Evolutionary conservation across 2,888 invertebrate genomes (phyloP), one percentile per base, ranked within the genome.

Genomic region (Ptilodon capucinus): DNA sequence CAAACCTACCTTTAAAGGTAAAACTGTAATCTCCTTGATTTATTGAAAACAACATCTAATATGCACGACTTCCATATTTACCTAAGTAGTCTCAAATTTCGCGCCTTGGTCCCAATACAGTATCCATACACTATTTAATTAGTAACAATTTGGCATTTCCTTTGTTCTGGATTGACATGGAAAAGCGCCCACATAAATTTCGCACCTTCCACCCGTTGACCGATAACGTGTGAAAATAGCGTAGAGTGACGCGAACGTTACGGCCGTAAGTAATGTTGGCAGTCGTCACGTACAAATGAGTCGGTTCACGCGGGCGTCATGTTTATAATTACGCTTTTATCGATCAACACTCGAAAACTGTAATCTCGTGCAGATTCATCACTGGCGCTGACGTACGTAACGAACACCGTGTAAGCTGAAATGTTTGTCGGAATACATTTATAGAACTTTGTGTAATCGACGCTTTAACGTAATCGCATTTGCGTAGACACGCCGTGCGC

Each of bases 361-460:
- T 80, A 81, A 80, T 81, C 78, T 79, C 64, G 63, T 58, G 48
- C 67, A 76, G 71, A 84, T 81, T 82, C 79, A 86, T 85, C 81
- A 84, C 67, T 61, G 57, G 19, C 13, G 60, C 71, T 87, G 88
- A 89, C 89, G 89, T 84, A 60, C 17, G 7, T 6, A 17, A 51
- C 69, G 52, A 62, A 61, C 66, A 72, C 74, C 72, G 60, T 70
- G 73, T 61, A 76, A 78, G 60, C 71, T 67, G 62, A 65, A 70
- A 69, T 76, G 71, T 80, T 83, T 83, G 84, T 81, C 76, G 61
- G 51, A 65, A 64, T 78, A 73, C 76, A 78, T 79, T 81, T 79
- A 76, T 81, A 85, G 84, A 76, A 59, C 67, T 67, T 38, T 68
- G 72, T 78, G 76, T 83, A 82, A 85, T 86, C 77, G 68, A 62